These are phyloP conservation scores for Amniataba percoides DNA, from an alignment of 2,797 vertebrate species.

Conservation along the genomic window DNA sequence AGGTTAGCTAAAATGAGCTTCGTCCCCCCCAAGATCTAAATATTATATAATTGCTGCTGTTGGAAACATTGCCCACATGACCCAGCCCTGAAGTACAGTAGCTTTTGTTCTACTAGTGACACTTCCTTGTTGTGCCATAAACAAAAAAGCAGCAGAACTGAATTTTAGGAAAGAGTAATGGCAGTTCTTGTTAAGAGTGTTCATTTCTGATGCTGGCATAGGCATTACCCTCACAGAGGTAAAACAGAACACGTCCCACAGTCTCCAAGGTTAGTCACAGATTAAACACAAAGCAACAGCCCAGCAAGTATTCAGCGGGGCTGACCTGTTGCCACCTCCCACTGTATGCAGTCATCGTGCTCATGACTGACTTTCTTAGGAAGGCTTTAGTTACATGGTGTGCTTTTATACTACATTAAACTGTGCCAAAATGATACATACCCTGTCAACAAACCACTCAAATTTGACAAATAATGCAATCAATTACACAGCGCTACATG, in stretches of 20 bases:
- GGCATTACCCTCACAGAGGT: constrained; percentile 20
- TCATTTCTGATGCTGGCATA: constrained; percentile 1
- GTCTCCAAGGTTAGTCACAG: constrained; percentile 21
- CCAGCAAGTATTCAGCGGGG: background rate
- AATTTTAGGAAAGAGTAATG: constrained; percentile 1
- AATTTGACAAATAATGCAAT: background rate
- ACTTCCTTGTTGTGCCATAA: constrained; percentile 4
- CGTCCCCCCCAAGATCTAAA: background rate
- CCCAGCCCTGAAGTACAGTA: background rate
- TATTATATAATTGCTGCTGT: background rate
- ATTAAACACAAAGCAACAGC: constrained; percentile 12
- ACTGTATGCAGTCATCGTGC: constrained; percentile 15
- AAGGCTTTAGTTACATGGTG: background rate
- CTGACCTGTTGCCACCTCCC: constrained; percentile 10
- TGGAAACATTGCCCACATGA: constrained; percentile 4
- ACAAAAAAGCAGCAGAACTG: background rate
- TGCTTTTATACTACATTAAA: constrained; percentile 16
- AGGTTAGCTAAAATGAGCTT: background rate
- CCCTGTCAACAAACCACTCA: background rate
- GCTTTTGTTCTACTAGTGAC: background rate
- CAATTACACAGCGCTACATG: background rate
- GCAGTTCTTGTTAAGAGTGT: background rate
- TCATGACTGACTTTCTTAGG: background rate
- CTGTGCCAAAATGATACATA: background rate
- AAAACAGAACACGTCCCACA: constrained; percentile 21